These are phyloP conservation scores for Hyposoter didymator DNA, from an alignment of 2,888 invertebrate genomes.

Conservation along the genomic window DNA sequence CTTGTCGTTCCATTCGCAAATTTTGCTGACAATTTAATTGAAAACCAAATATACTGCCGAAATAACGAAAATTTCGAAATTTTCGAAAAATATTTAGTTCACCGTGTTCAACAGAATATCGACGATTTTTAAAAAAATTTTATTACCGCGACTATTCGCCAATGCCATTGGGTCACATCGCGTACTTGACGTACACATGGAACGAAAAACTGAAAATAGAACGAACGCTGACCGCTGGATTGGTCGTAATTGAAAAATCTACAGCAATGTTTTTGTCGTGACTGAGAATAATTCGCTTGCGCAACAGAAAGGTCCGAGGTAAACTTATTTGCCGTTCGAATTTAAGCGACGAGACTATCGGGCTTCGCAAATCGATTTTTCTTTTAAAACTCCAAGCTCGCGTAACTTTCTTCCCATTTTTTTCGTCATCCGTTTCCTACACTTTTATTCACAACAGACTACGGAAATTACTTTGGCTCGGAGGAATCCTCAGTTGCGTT, in stretches of 20 bases:
- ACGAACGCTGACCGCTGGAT: background rate
- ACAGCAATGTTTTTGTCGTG: conserved; percentile 16
- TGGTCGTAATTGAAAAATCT: background rate
- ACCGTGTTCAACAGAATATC: too few species aligned
- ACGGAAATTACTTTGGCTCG: background rate
- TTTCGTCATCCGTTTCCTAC: background rate
- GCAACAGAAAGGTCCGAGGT: conserved; percentile 28
- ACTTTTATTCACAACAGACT: too few species aligned
- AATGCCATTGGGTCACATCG: conserved; percentile 53
- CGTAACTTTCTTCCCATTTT: conserved; percentile 13
- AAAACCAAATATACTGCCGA: too few species aligned
- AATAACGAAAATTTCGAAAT: too few species aligned
- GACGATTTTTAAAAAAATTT: too few species aligned
- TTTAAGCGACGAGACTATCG: conserved; percentile 23
- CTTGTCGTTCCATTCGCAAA: too few species aligned
- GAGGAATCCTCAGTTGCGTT: background rate
- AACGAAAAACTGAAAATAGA: background rate
- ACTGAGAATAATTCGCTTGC: conserved; percentile 40
- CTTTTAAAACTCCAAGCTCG: conserved; percentile 21
- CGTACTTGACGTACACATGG: conserved; percentile 24
- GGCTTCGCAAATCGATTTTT: conserved; percentile 59
- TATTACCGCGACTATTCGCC: conserved; percentile 15
- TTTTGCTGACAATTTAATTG: too few species aligned
- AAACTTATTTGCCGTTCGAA: conserved; percentile 53
- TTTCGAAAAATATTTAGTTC: too few species aligned